Percentiles rank a stretch among this genome's conserved stretches.
phyloP scores from a whole-genome alignment of 2,888 invertebrate genomes.

The Melanostoma scalare region DNA sequence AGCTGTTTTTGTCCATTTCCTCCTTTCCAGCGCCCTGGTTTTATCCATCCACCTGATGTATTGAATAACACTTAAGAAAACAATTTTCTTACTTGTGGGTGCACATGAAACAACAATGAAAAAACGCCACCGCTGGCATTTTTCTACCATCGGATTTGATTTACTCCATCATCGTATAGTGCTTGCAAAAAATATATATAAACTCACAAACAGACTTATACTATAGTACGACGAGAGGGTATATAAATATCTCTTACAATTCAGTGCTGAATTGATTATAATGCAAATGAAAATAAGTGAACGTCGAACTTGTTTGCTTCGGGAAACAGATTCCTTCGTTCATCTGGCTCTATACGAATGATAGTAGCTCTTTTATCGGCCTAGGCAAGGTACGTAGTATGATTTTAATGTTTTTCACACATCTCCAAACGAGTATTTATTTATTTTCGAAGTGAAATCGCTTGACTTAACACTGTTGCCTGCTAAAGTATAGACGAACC shows the following conservation, averaged over 20 bases:
- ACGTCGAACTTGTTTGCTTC: conserved; percentile 21
- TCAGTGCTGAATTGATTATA: conserved; percentile 64
- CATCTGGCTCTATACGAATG: conserved; percentile 1
- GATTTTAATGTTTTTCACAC: too few relatives aligned
- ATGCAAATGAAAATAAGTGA: conserved; percentile 67
- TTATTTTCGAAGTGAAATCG: too few relatives aligned
- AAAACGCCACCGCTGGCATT: conserved; percentile 65
- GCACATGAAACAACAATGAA: conserved; percentile 68
- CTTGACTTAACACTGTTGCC: too few relatives aligned
- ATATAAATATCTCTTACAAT: conserved; percentile 6
- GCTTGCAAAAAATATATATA: conserved; percentile 13
- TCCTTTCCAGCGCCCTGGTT: conserved; percentile 5
- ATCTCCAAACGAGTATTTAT: too few relatives aligned
- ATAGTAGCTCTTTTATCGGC: not conserved
- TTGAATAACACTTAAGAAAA: conserved; percentile 72
- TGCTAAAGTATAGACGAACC: too few relatives aligned
- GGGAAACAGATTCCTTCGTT: conserved; percentile 40
- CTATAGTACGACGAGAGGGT: conserved; percentile 35
- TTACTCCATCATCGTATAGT: conserved; percentile 44
- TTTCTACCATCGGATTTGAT: conserved; percentile 66
- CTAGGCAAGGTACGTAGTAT: too few relatives aligned
- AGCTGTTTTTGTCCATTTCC: conserved; percentile 9
- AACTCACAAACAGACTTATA: conserved; percentile 4
- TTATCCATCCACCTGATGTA: conserved; percentile 25
- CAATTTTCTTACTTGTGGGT: conserved; percentile 67